phyloP scores from a whole-genome alignment of 1,140 invertebrate species.

The Listronotus oregonensis region DNA sequence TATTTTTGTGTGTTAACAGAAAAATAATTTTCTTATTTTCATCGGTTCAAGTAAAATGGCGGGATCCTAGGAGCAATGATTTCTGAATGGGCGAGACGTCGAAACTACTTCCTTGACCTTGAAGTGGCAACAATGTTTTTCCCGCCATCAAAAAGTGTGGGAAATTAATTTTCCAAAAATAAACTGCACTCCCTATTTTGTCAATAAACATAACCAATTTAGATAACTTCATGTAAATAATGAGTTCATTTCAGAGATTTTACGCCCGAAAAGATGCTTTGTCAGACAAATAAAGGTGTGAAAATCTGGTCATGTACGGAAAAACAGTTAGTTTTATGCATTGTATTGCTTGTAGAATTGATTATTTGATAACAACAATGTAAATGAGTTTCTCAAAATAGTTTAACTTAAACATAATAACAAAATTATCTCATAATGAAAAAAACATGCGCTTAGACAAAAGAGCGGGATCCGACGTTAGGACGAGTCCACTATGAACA shows the following conservation, averaged over 20 bases:
- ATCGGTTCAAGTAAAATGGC: slow-evolving; percentile 18
- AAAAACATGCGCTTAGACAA: slow-evolving; percentile 48
- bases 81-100: slow-evolving; percentile 2
- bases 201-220: slow-evolving; percentile 8
- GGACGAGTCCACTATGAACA: slow-evolving; percentile 51
- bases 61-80: slow-evolving; percentile 23
- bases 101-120: slow-evolving; percentile 11
- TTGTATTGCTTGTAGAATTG: no score
- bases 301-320: no score
- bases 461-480: slow-evolving; percentile 50
- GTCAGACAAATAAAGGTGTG: no score
- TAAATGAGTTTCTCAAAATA: not conserved
- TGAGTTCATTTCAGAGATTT: no score
- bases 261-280: not conserved
- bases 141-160: slow-evolving; percentile 23
- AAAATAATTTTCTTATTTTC: no score
- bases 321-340: no score
- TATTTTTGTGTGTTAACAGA: no score
- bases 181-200: not conserved
- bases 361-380: not conserved
- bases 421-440: slow-evolving; percentile 18
- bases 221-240: no score
- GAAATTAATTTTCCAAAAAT: slow-evolving; percentile 2
- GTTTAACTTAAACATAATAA: slow-evolving; percentile 2
- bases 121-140: slow-evolving; percentile 4